Base-by-base conservation (phyloP, 2,888 invertebrate species). In the Andrena trimmerana region DNA sequence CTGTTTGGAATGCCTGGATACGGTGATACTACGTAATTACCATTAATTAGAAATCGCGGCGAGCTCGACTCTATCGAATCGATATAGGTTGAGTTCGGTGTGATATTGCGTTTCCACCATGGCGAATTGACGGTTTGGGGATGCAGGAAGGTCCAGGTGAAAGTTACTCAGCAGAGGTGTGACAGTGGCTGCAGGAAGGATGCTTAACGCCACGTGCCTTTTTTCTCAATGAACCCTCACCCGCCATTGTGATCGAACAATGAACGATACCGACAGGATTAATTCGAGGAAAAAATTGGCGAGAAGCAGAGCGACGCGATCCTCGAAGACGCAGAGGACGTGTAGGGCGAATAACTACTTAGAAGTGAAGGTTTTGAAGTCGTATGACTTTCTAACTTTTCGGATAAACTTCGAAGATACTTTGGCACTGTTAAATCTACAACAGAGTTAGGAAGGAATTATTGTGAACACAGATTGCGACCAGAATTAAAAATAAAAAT, bases 161-260 rank as follows among this genome's bases (percentile, higher is more conserved):
- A 73, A 85, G 81, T 88, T 84, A 88, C 73, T 85, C 90, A 80
- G 86, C 88, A 83, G 42, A 74, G 70, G 63, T 83, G 65, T 57
- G 79, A 77, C 63, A 63, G 5, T 33, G 8, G 33, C 72, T 73
- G 42, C 8, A 29, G 63, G 62, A 24, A 81, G 68, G 52, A 82
- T 81, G 54, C 59, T 72, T 72, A 72, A 77, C 78, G 77, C 48
- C 88, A 85, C 70, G 84, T 89, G 88, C 66, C 67, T 80, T 84
- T 86, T 84, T 88, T 88, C 86, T 86, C 86, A 77, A 89, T 84
- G 78, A 76, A 76, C 78, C 81, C 67, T 52, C 71, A 54, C 67
- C 54, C n/a, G 62, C 57, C 66, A 67, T 79, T 76, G 57, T 70
- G 8, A 7, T 36, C 48, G 76, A 71, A 80, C 70, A 71, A 84